Conservation (phyloP, 2,113 vertebrate genomes). For the Corythornis vintsioides region DNA sequence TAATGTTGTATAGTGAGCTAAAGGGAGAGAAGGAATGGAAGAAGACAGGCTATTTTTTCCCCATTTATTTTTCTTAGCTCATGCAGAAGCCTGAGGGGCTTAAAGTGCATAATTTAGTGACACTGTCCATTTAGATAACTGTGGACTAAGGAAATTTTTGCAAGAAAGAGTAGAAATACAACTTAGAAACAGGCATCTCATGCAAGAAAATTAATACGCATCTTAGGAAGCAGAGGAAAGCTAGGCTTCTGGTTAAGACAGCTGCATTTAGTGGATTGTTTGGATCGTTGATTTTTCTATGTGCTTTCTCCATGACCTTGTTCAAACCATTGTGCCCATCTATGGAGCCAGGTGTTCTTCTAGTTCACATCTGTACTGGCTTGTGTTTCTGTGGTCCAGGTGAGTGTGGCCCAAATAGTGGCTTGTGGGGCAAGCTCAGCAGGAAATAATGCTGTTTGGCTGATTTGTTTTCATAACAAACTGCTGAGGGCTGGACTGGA, state of each 20-base stretch:
- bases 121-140: neutral
- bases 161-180: neutral
- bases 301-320: neutral
- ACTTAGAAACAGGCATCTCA: neutral
- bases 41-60: neutral
- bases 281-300: neutral
- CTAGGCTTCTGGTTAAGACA: neutral
- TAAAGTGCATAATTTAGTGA: neutral
- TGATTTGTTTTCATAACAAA: neutral
- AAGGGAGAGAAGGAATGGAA: neutral
- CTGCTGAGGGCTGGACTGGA: neutral
- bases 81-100: neutral
- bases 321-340: neutral
- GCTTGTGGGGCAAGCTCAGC: neutral
- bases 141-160: fast-evolving
- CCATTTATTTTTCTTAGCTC: neutral
- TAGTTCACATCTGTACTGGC: neutral
- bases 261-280: neutral
- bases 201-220: neutral
- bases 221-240: neutral
- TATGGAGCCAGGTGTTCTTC: neutral
- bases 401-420: neutral
- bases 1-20: neutral
- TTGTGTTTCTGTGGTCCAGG: neutral
- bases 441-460: neutral